A percentile compares a stretch with the other conserved stretches of the same genome.
These are phyloP conservation scores for Leptinotarsa rubiginosa DNA, from an alignment of 2,888 invertebrate species.

Conservation along the genomic window DNA sequence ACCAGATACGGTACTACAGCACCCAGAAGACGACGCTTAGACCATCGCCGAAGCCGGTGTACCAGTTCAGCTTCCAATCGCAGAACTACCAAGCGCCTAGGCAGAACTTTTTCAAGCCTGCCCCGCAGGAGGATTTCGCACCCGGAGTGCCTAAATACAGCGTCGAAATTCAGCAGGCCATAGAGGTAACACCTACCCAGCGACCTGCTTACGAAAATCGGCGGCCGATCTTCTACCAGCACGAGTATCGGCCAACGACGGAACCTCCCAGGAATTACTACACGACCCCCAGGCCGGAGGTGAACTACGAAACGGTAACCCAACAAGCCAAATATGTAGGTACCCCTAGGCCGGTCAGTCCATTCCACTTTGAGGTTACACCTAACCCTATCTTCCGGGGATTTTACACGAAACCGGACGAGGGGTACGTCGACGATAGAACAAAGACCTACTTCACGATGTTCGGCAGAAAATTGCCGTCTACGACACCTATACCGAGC, in stretches of 20 bases:
- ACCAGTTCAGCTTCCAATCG: conserved; percentile 80
- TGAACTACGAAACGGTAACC: conserved; percentile 65
- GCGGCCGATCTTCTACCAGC: conserved; percentile 49
- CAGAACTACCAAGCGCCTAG: conserved; percentile 61
- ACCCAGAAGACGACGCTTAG: conserved; percentile 68
- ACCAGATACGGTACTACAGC: conserved; percentile 75
- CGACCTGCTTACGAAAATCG: conserved; percentile 39
- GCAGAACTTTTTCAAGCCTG: conserved; percentile 53
- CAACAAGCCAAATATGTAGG: conserved; percentile 56
- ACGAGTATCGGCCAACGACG: conserved; percentile 50
- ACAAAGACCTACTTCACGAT: conserved; percentile 81
- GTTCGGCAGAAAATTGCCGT: conserved; percentile 77
- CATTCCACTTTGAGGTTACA: conserved; percentile 63
- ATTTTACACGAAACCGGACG: conserved; percentile 79
- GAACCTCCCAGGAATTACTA: conserved; percentile 70
- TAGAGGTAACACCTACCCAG: conserved; percentile 60
- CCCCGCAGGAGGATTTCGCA: conserved; percentile 55
- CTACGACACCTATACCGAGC: conserved; percentile 61
- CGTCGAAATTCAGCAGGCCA: conserved; percentile 64
- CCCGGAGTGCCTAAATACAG: conserved; percentile 60
- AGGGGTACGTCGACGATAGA: conserved; percentile 77
- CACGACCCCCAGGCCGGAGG: conserved; percentile 65
- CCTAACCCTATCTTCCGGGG: conserved; percentile 68
- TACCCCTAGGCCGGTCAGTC: conserved; percentile 56
- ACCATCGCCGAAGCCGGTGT: conserved; percentile 70